A percentile compares a stretch with the other conserved stretches of the same genome.
Conservation (phyloP, 2,113 vertebrate genomes). For the Coreoperca whiteheadi region DNA sequence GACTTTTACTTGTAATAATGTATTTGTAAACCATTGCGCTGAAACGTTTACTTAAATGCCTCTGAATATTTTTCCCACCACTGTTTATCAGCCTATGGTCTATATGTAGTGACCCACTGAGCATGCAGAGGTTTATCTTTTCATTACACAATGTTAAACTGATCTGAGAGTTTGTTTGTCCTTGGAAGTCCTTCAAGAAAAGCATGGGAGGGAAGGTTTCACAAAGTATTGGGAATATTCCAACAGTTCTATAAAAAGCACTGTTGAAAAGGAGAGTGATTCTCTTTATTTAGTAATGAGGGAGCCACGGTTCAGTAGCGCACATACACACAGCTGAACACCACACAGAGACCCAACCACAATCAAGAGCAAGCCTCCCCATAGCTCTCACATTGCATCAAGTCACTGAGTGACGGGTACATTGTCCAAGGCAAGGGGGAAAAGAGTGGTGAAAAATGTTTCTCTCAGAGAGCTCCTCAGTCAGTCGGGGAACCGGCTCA, state of each 20-base stretch:
- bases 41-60: neutral
- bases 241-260: slow-evolving; percentile 68
- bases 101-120: neutral
- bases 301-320: slow-evolving; percentile 66
- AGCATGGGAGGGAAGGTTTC: slow-evolving; percentile 5
- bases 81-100: neutral
- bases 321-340: slow-evolving; percentile 61
- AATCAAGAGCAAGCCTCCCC: slow-evolving; percentile 51
- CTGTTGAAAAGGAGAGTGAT: slow-evolving; percentile 64
- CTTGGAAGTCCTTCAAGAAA: slow-evolving; percentile 32
- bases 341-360: slow-evolving; percentile 52
- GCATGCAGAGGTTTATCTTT: neutral
- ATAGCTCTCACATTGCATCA: slow-evolving; percentile 80
- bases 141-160: neutral
- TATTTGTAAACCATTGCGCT: neutral
- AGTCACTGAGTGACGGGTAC: slow-evolving; percentile 77
- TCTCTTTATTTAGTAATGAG: slow-evolving; percentile 78
- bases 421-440: slow-evolving; percentile 74
- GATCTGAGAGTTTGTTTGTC: slow-evolving; percentile 18
- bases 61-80: neutral
- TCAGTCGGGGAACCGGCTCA: slow-evolving; percentile 29
- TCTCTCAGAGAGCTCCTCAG: slow-evolving; percentile 56
- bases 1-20: neutral
- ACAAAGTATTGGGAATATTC: slow-evolving; percentile 62
- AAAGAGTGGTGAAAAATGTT: slow-evolving; percentile 79